Percentiles rank a stretch among this genome's conserved stretches.
phyloP scores from a whole-genome alignment of 2,888 invertebrate species.

The Cephus sareptanus region DNA sequence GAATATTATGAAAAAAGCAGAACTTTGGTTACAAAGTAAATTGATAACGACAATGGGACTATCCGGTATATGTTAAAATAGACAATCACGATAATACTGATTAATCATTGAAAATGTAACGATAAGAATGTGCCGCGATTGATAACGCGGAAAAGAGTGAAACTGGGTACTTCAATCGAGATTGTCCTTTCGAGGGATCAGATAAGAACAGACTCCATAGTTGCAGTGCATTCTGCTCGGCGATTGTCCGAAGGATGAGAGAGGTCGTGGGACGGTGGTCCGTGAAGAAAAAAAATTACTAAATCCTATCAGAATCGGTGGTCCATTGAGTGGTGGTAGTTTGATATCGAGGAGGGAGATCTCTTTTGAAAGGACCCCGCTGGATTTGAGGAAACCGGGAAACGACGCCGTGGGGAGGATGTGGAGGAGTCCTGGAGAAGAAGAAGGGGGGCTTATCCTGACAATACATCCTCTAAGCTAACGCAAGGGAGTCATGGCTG shows the following conservation, averaged over 20 bases:
- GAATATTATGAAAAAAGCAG: background rate
- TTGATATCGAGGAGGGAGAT: slow-evolving; percentile 52
- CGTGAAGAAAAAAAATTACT: slow-evolving; percentile 41
- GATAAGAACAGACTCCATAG: background rate
- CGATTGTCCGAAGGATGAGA: background rate
- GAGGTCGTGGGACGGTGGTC: slow-evolving; percentile 1
- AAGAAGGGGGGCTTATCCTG: slow-evolving; percentile 47
- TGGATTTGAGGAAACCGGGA: slow-evolving; percentile 19
- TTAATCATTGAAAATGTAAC: background rate
- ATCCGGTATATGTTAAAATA: background rate
- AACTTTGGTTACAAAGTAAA: background rate
- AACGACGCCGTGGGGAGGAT: slow-evolving; percentile 19
- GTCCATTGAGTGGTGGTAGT: slow-evolving; percentile 47
- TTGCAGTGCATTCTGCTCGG: background rate
- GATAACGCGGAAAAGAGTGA: background rate
- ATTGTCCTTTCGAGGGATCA: background rate
- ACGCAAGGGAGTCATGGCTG: slow-evolving; percentile 36
- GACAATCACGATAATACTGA: background rate
- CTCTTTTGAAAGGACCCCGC: slow-evolving; percentile 42
- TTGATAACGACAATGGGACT: background rate
- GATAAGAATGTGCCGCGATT: background rate
- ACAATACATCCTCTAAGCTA: slow-evolving; percentile 53
- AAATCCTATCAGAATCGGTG: slow-evolving; percentile 52
- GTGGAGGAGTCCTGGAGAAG: slow-evolving; percentile 24
- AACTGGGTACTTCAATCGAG: background rate